Base-by-base conservation (phyloP, 2,888 invertebrate species). In the Elmis aenea region DNA sequence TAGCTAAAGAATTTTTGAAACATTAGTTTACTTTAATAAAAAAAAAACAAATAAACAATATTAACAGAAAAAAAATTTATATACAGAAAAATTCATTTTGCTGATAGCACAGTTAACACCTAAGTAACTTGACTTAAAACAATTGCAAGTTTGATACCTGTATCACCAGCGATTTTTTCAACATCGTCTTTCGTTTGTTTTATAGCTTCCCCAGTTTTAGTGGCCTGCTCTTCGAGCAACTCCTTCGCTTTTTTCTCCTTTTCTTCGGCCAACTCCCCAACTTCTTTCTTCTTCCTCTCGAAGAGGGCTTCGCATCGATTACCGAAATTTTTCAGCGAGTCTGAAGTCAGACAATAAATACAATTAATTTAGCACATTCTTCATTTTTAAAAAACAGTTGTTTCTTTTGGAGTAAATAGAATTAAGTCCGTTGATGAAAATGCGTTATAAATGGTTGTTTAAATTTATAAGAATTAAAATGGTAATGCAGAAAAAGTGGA, bases 221-320 rank as follows among this genome's bases (percentile, higher is more conserved):
- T 73, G 41, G 76, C 74, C 59, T 81, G 78, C 26, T 78, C 79
- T 52, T 79, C 78, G 6, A 78, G 73, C 33, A 78, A 68, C 45
- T 79, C 74, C 28, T 76, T 74, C 0, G 78, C 78, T 41, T 75
- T 75, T 34, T 73, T 64, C 3, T 68, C 78, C 61, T 77, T 80
- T 60, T 83, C 81, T 15, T 71, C 62, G 1, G 78, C 79, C 42
- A 80, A 62, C 54, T 80, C 76, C 45, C 75, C 77, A 1, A 74
- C 79, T 57, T 83, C 83, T 58, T 80, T 81, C 74, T 83, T 83
- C 71, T 83, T 84, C 50, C 74, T 74, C 36, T 80, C 76, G 66
- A 84, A 81, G 47, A 83, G 71, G 32, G 77, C 79, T 44, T 79
- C 80, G 12, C 83, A 81, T 68, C 82, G 80, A 64, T 79, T 79